Evolutionary conservation across 2,113 vertebrate species (phyloP).

Genomic region (Oostethus manadensis): DNA sequence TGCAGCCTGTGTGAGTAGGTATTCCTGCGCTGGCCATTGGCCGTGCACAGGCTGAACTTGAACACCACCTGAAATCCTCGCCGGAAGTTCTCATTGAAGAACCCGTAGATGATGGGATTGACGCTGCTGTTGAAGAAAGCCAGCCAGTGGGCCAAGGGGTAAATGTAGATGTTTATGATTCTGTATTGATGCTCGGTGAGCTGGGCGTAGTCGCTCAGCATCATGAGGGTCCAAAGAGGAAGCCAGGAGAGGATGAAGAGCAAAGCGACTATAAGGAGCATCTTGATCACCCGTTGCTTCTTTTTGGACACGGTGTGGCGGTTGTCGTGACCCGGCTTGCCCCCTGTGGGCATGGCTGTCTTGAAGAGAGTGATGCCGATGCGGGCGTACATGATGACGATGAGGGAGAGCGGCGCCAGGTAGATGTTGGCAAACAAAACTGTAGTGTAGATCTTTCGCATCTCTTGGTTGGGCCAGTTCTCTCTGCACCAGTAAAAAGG

Average conservation of each 20-base stretch:
- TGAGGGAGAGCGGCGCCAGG: conserved; percentile 81
- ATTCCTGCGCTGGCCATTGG: conserved; percentile 53
- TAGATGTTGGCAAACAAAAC: conserved; percentile 90
- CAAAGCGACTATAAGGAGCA: conserved; percentile 82
- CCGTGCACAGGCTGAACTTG: conserved; percentile 73
- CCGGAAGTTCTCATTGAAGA: conserved; percentile 87
- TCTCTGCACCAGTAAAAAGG: conserved; percentile 87
- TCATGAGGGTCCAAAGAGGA: conserved; percentile 89
- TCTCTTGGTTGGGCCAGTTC: conserved; percentile 83
- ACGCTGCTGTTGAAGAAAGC: conserved; percentile 92
- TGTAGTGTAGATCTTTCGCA: conserved; percentile 88
- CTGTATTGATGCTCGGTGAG: conserved; percentile 73
- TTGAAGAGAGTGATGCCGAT: conserved; percentile 82
- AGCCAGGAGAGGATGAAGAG: conserved; percentile 91
- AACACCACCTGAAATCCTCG: conserved; percentile 81
- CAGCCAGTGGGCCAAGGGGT: conserved; percentile 90
- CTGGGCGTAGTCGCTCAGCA: conserved; percentile 85
- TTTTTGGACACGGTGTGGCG: conserved; percentile 74
- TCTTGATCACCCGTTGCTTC: conserved; percentile 84
- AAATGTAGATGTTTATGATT: conserved; percentile 86
- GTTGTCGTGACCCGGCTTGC: conserved; percentile 67
- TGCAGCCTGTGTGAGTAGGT: conserved; percentile 63
- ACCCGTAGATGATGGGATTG: conserved; percentile 90
- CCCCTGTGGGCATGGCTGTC: conserved; percentile 38
- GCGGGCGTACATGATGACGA: conserved; percentile 81